Evolutionary conservation across 1,140 invertebrate genomes (phyloP), one percentile per base, ranked within the genome.

Genomic region (Lethrus apterus): DNA sequence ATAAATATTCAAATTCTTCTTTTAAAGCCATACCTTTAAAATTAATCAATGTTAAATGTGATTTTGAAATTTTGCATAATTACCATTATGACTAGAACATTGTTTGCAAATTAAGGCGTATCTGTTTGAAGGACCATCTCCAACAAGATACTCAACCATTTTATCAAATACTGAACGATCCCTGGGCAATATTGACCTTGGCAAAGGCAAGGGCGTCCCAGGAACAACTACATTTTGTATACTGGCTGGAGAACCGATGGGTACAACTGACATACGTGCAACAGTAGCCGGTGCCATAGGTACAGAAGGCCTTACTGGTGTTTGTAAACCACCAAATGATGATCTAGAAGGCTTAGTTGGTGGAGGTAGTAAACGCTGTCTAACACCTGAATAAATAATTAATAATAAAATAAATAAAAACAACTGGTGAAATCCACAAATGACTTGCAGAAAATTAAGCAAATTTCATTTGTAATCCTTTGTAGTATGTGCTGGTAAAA

Each of bases 1-100:
- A 84, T 72, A 93, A 75, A 71, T 86, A 97, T 64, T 95, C 92
- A 72, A 94, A 98, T 63, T 98, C 96, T 68, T 98, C 94, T 62
- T 84, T 81, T 4, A 96, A 74, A 11, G 93, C 89, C 93, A 99
- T 97, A 52, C 96, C 79, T 48, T 21, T 79, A 60, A 44, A 58
- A 60, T 23, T 21, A 8, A 18, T 20, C 24, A 32, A 14, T 4
- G 18, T 5, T 19, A 48, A 43, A 48, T 44, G 1, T 10, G 21
- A 24, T 26, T 46, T 10, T 18, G 7, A 9, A 26, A 26, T 26
- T n/a, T 26, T 26, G 5, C n/a, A 26, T 45, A 44, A 57, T 62
- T 58, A 80, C 79, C 95, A 72, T 99, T 98, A 65, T 98, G 95
- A 8, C 83, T 83, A 46, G 77, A 77, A 66, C 96, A 99, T 48